Conservation (phyloP, 2,113 vertebrate species). For the Cacatua alba region DNA sequence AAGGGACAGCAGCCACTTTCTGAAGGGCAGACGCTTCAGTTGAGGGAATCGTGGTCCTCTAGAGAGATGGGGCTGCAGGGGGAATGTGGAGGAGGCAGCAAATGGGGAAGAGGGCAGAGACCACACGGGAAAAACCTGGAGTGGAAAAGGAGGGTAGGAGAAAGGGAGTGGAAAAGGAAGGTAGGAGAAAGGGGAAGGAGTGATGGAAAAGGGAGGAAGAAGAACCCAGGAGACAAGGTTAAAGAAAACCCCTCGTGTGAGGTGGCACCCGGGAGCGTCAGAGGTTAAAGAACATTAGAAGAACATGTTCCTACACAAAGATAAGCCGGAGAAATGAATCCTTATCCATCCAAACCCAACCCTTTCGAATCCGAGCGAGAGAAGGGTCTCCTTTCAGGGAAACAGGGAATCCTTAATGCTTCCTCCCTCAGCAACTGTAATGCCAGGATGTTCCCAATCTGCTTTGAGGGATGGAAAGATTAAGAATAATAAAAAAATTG, state of each 20-base stretch:
- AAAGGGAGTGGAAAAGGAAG: background rate
- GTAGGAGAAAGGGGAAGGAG: background rate
- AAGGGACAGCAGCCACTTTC: background rate
- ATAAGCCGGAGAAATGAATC: constrained; percentile 78
- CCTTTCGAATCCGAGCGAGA: constrained; percentile 60
- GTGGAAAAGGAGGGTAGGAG: background rate
- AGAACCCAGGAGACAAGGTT: background rate
- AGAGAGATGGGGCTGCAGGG: background rate
- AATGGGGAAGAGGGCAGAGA: background rate
- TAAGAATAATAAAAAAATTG: constrained; percentile 91
- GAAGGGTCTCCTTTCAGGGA: constrained; percentile 79
- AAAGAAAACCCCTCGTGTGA: background rate
- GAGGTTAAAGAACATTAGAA: constrained; percentile 14
- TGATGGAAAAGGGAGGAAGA: background rate
- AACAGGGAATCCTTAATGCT: constrained; percentile 91
- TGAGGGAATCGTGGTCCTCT: background rate
- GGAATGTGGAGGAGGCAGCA: background rate
- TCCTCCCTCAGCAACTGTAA: constrained; percentile 87
- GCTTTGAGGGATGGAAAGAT: constrained; percentile 96
- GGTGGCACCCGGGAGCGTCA: background rate
- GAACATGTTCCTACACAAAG: constrained; percentile 58
- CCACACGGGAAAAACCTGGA: background rate
- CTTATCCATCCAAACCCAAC: constrained; percentile 76
- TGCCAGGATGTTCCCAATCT: constrained; percentile 98
- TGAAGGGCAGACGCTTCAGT: background rate